These are phyloP conservation scores for Colistium nudipinnis DNA, from an alignment of 2,113 vertebrate species.

Conservation along the genomic window DNA sequence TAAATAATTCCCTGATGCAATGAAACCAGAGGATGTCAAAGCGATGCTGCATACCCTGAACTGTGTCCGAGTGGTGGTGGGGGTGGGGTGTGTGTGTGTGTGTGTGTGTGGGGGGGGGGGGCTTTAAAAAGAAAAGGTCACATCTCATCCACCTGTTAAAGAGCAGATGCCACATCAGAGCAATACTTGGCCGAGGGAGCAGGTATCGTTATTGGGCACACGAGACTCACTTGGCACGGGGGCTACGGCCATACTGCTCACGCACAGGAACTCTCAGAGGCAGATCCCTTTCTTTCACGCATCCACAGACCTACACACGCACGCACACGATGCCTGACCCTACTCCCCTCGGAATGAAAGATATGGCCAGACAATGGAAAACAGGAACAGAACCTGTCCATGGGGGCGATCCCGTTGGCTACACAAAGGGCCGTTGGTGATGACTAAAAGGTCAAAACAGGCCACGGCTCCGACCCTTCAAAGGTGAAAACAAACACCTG, in stretches of 20 bases:
- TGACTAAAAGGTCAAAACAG: conserved; percentile 50
- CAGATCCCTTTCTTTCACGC: conserved; percentile 11
- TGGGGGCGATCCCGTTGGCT: conserved; percentile 45
- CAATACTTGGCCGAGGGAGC: conserved; percentile 64
- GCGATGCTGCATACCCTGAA: conserved; percentile 54
- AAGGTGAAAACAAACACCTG: conserved; percentile 5
- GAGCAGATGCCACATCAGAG: conserved; percentile 77
- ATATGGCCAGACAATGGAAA: conserved; percentile 76
- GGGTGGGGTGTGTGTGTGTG: no score
- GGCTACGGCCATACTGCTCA: conserved; percentile 58
- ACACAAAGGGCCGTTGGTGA: conserved; percentile 56
- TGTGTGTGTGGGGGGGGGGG: conserved; percentile 45
- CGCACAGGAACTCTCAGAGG: conserved; percentile 40
- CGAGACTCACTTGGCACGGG: conserved; percentile 57
- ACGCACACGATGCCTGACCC: conserved; percentile 54
- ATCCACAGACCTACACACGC: conserved; percentile 25
- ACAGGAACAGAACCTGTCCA: conserved; percentile 71
- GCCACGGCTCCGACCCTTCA: conserved; percentile 21
- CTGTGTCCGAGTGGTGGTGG: conserved; percentile 50
- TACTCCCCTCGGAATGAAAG: conserved; percentile 66
- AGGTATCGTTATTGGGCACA: conserved; percentile 60
- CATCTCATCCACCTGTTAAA: conserved; percentile 77
- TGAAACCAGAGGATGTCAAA: conserved; percentile 66
- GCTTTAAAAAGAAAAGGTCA: conserved; percentile 76
- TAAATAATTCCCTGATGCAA: conserved; percentile 62